Evolutionary conservation across 2,888 invertebrate genomes (phyloP).

Genomic region (Keiferia lycopersicella): DNA sequence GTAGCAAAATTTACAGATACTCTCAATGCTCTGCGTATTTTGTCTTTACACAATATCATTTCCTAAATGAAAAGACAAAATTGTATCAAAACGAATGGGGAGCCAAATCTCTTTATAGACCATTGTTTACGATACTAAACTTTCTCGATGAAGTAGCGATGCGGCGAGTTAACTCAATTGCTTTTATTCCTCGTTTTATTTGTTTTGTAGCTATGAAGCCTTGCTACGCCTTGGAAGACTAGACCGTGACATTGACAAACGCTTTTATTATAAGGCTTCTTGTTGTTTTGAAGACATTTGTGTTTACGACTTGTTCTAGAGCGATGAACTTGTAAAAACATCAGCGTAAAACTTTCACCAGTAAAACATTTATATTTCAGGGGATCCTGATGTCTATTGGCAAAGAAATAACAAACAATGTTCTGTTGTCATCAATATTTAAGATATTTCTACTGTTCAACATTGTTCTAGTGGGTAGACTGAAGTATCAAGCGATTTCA

Average conservation of each 20-base stretch:
- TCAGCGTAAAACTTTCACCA: too few species aligned
- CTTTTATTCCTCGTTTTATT: conserved; percentile 51
- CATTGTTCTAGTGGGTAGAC: too few species aligned
- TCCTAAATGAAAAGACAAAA: conserved; percentile 39
- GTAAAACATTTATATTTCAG: too few species aligned
- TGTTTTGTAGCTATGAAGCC: conserved; percentile 38
- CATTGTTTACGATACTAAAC: conserved; percentile 42
- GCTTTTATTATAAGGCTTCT: conserved; percentile 45
- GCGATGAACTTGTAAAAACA: background rate
- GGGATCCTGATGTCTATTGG: too few species aligned
- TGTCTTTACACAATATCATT: conserved; percentile 42
- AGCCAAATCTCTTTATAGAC: conserved; percentile 35
- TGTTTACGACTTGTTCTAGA: conserved; percentile 17
- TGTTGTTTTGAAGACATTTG: conserved; percentile 28
- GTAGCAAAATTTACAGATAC: background rate
- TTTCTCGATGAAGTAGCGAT: conserved; percentile 46
- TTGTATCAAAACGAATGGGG: conserved; percentile 41
- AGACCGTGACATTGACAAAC: conserved; percentile 42
- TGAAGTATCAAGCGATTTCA: too few species aligned
- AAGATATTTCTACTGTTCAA: too few species aligned
- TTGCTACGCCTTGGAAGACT: conserved; percentile 36
- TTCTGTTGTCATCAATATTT: too few species aligned
- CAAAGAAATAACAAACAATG: too few species aligned
- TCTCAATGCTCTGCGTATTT: conserved; percentile 19
- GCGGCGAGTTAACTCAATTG: conserved; percentile 53